These are phyloP conservation scores for Resseliella maxima DNA, from an alignment of 2,888 invertebrate species.

Conservation along the genomic window DNA sequence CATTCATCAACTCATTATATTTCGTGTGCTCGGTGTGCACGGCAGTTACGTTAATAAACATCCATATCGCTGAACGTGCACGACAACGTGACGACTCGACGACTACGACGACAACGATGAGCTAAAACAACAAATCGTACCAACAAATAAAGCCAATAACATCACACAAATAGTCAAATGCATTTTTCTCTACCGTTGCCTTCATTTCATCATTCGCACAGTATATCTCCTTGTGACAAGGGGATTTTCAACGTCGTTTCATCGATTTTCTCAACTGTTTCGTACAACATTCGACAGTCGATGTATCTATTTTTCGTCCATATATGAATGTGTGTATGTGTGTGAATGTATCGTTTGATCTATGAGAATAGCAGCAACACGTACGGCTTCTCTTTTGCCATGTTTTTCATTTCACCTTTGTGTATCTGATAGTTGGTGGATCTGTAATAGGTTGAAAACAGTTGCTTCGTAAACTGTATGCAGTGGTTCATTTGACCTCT, in stretches of 20 bases:
- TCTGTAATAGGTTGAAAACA: constrained; percentile 25
- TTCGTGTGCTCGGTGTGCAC: neutral
- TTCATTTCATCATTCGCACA: constrained; percentile 41
- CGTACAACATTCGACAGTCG: neutral
- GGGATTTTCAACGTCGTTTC: neutral
- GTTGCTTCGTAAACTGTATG: constrained; percentile 14
- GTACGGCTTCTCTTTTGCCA: constrained; percentile 38
- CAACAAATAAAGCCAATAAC: constrained; percentile 10
- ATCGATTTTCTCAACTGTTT: neutral
- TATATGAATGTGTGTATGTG: neutral
- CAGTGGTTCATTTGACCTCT: constrained; percentile 51
- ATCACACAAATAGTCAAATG: neutral
- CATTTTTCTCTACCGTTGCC: neutral
- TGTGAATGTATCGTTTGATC: constrained; percentile 47
- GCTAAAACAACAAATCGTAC: constrained; percentile 16
- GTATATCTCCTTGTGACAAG: neutral
- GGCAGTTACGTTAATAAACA: constrained; percentile 40
- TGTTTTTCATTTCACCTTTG: constrained; percentile 43
- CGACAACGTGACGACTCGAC: no score
- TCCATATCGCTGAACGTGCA: constrained; percentile 41
- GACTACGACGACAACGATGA: neutral
- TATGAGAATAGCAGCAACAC: constrained; percentile 34
- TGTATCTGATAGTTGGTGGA: neutral
- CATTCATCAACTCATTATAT: constrained; percentile 42
- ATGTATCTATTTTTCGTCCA: neutral